These are phyloP conservation scores for Andricus grossulariae DNA, from an alignment of 1,140 invertebrate species.

Conservation along the genomic window DNA sequence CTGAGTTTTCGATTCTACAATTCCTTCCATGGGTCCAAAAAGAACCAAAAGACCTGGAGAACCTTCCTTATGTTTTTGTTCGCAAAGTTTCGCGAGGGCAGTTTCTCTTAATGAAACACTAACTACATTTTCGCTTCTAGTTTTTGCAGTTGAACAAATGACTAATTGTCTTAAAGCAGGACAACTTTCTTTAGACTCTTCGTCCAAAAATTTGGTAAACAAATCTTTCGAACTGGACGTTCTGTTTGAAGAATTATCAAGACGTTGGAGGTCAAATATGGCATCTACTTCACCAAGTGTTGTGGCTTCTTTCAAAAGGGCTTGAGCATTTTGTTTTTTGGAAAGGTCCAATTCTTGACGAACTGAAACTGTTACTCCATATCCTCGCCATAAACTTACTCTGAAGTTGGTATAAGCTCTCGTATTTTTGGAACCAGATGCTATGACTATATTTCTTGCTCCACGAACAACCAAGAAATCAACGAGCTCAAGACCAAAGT, in stretches of 20 bases:
- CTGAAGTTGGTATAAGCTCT: constrained; percentile 77
- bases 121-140: background rate
- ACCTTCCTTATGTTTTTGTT: background rate
- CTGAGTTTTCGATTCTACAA: background rate
- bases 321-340: constrained; percentile 62
- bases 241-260: constrained; percentile 26
- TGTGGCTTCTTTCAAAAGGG: constrained; percentile 44
- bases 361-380: constrained; percentile 39
- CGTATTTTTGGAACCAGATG: constrained; percentile 81
- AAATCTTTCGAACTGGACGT: constrained; percentile 7
- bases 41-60: background rate
- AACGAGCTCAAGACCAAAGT: constrained; percentile 93
- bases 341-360: constrained; percentile 41
- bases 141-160: constrained; percentile 37
- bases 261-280: constrained; percentile 47
- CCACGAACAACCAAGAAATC: constrained; percentile 91
- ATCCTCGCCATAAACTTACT: constrained; percentile 44
- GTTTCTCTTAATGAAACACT: background rate
- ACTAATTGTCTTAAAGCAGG: constrained; percentile 42
- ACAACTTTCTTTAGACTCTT: constrained; percentile 42
- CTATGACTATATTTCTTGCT: constrained; percentile 86
- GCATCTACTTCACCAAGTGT: constrained; percentile 43
- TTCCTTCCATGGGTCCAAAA: background rate
- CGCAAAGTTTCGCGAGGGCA: background rate
- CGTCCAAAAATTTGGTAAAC: constrained; percentile 45